Base-by-base conservation (phyloP, 2,888 invertebrate genomes). In the Eupithecia subfuscata region DNA sequence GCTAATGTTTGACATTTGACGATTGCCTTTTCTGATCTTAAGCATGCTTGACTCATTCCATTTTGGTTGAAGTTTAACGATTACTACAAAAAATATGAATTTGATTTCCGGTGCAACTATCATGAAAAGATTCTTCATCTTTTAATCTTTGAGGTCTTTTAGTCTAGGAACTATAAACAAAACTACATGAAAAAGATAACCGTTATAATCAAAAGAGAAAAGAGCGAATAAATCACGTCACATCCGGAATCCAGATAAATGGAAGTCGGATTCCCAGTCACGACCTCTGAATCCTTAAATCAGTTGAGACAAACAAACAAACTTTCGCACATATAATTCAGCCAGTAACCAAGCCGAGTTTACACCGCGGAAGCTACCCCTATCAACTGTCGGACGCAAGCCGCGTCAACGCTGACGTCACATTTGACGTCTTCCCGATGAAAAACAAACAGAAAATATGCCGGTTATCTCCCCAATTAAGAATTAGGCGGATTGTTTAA, bases 331-430 rank as follows among this genome's bases (percentile, higher is more conserved):
- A 64, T 68, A 68, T 43, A 65, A 64, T 64, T 34, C 64, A 34
- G 65, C 67, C 64, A 69, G 60, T 25, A 9, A 43, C 22, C 45
- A 74, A 71, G 52, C 68, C 45, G 34, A 22, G 25, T 65, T 64
- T 73, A 40, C 48, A 48, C 60, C 70, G 69, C 74, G 74, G 77
- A 75, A 77, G 86, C 82, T 89, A 92, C 92, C 93, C 92, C 92
- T 88, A 91, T 92, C 93, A 92, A 84, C 85, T 89, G 93, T 92
- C 93, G 89, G 88, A 86, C 87, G 88, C 93, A 93, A 86, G 88
- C 89, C 87, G 86, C 88, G 84, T 89, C 88, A 87, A 86, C 86
- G 87, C 84, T 90, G 88, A 92, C 89, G 91, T 91, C 90, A 78
- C 69, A 69, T 76, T 78, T 89, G 89, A 89, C 87, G 87, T 90